These are phyloP conservation scores for Coremacera marginata DNA, from an alignment of 2,888 invertebrate species.

Conservation along the genomic window DNA sequence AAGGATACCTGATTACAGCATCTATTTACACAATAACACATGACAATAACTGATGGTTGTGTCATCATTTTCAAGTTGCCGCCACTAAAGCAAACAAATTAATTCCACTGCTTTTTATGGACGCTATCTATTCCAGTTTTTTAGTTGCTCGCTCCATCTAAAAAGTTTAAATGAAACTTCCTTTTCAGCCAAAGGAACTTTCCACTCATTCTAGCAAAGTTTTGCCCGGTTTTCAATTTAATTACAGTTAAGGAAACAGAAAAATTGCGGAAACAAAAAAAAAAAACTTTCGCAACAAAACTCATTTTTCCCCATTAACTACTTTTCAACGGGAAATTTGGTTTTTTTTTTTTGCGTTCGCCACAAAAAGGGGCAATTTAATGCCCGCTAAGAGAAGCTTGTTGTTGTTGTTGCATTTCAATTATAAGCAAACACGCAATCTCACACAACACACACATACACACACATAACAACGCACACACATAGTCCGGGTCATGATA, in stretches of 20 bases:
- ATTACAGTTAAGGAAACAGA: slow-evolving; percentile 23
- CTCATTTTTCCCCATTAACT: slow-evolving; percentile 29
- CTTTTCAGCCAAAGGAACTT: not conserved
- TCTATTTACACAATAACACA: too few species aligned
- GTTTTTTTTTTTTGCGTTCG: not conserved
- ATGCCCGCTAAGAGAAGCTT: slow-evolving; percentile 46
- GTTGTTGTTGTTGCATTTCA: slow-evolving; percentile 50
- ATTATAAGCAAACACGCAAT: slow-evolving; percentile 63
- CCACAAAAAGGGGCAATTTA: slow-evolving; percentile 15
- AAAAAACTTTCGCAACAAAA: slow-evolving; percentile 12
- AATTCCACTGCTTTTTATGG: too few species aligned
- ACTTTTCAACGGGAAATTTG: slow-evolving; percentile 23
- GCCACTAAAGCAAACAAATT: too few species aligned
- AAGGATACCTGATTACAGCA: too few species aligned
- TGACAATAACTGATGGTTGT: too few species aligned
- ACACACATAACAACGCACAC: not conserved
- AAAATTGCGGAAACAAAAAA: slow-evolving; percentile 30
- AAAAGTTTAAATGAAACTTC: not conserved
- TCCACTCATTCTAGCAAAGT: not conserved
- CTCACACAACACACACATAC: not conserved
- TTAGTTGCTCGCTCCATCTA: too few species aligned
- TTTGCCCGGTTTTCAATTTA: slow-evolving; percentile 17
- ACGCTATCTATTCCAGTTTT: too few species aligned
- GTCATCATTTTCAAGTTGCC: too few species aligned
- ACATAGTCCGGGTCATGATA: not conserved